Evolutionary conservation across 2,113 vertebrate species (phyloP).

Genomic region (Himantopus leucocephalus): DNA sequence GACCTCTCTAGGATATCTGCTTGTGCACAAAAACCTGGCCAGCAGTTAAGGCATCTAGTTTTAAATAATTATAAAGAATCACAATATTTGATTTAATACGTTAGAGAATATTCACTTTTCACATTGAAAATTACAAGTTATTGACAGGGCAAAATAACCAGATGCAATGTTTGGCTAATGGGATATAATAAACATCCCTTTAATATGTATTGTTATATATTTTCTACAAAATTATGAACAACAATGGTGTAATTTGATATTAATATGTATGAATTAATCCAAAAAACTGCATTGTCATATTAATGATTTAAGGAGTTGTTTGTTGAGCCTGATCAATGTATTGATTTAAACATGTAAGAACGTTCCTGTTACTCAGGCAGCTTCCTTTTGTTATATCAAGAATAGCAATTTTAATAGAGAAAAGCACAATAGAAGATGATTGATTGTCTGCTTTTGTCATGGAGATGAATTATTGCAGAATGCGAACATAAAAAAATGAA

Average conservation of each 20-base stretch:
- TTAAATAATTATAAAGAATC: not conserved
- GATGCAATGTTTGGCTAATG: not conserved
- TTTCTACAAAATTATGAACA: constrained; percentile 35
- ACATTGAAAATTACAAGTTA: not conserved
- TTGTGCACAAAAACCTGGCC: not conserved
- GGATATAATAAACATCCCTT: not conserved
- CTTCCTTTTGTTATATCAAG: constrained; percentile 68
- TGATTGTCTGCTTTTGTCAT: constrained; percentile 75
- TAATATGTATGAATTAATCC: constrained; percentile 47
- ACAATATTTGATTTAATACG: not conserved
- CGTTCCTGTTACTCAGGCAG: constrained; percentile 51
- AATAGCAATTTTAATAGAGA: constrained; percentile 68
- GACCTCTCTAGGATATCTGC: not conserved
- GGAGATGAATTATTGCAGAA: constrained; percentile 73
- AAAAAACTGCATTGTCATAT: constrained; percentile 64
- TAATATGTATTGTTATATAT: not conserved
- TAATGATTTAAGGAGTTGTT: constrained; percentile 39
- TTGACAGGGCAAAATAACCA: not conserved
- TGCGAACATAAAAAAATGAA: constrained; percentile 49
- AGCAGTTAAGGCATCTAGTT: not conserved
- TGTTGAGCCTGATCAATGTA: constrained; percentile 60
- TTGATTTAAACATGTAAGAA: constrained; percentile 61
- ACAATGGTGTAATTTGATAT: constrained; percentile 40
- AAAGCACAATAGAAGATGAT: constrained; percentile 70
- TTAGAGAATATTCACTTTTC: not conserved